Base-by-base conservation (phyloP, 2,797 vertebrate genomes). In the Ctenochaetus hawaiiensis region DNA sequence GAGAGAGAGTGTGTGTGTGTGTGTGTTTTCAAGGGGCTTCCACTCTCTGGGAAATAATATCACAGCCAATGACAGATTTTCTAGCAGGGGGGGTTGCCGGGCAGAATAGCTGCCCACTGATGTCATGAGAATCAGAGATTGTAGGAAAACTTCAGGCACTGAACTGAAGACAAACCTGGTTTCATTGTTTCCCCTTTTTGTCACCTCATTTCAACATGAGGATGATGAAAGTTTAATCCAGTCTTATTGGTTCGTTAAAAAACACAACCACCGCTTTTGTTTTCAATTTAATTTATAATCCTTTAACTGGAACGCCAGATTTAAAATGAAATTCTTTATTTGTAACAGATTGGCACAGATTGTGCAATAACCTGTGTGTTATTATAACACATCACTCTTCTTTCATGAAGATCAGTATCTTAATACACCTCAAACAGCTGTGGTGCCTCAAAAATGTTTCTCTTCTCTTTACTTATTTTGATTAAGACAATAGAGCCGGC, bases 21-120 rank as follows among this genome's bases (percentile, higher is more conserved):
- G 75, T 51, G 59, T 59, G 45, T 41, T 45, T 77, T 67, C 39
- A 72, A 23, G 75, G 67, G 78, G 81, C 76, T 90, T 87, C 71
- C 78, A 68, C 83, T 85, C 60, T 86, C 84, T 90, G 84, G 83
- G 85, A 93, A 93, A 92, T 88, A 91, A 91, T 91, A 94, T 93
- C 90, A 82, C 39, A 73, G 84, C 89, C 89, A 92, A 79, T 92
- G 93, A 95, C 91, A 94, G 94, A 94, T 95, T 93, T 93, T 93
- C 71, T 81, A 22, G 65, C 2, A 30, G 77, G 70, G 71, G 74
- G 83, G 82, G 80, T 82, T 82, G 75, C 72, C 1, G 82, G 77
- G 87, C 23, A 84, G 85, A 93, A 95, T 94, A 88, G 84, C 91
- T 95, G 84, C 71, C 58, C 81, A 76, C 82, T 95, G 93, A 95